Percentiles rank a stretch among this genome's conserved stretches.
Evolutionary conservation across 2,888 invertebrate species (phyloP).

Genomic region (Julus scandinavius): DNA sequence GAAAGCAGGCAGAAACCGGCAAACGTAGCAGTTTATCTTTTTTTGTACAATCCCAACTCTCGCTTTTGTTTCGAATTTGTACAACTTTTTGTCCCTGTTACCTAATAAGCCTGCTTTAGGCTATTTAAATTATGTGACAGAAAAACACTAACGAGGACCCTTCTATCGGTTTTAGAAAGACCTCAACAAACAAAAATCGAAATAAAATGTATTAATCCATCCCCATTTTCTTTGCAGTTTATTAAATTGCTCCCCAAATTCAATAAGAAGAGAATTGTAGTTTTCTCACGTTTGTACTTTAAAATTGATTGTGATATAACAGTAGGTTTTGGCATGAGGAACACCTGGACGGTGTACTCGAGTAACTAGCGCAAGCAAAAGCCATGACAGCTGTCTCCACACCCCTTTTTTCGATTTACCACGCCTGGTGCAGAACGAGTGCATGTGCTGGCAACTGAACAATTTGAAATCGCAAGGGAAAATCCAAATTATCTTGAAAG

Average conservation of each 20-base stretch:
- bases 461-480: not conserved
- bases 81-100: too few relatives aligned
- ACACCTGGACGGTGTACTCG: too few relatives aligned
- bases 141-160: too few relatives aligned
- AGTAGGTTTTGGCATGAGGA: too few relatives aligned
- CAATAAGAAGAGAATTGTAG: too few relatives aligned
- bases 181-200: too few relatives aligned
- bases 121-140: not conserved
- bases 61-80: not conserved
- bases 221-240: too few relatives aligned
- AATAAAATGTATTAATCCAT: too few relatives aligned
- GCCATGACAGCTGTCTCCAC: not conserved
- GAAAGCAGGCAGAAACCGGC: not conserved
- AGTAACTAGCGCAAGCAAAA: not conserved
- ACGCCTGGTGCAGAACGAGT: not conserved
- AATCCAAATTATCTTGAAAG: not conserved
- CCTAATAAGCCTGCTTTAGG: not conserved
- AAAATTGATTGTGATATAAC: too few relatives aligned
- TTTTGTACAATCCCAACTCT: not conserved
- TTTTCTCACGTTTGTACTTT: too few relatives aligned
- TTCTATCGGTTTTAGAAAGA: too few relatives aligned
- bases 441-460: not conserved
- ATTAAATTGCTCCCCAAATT: too few relatives aligned
- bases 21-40: not conserved
- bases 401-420: not conserved